Percentiles rank a stretch among this genome's conserved stretches.
phyloP scores from a whole-genome alignment of 1,140 invertebrate species.

The Adelges cooleyi region DNA sequence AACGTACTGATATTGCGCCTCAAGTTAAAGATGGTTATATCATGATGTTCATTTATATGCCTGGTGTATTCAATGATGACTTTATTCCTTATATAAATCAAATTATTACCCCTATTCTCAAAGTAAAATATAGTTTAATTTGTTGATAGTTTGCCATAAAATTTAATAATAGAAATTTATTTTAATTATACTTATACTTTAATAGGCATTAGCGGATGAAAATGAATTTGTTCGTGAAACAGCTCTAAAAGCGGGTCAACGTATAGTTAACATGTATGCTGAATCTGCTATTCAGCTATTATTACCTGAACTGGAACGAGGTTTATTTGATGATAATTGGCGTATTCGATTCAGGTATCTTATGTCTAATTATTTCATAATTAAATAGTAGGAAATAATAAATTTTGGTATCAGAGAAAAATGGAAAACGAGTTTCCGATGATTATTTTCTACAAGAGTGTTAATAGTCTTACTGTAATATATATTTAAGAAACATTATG shows the following conservation, averaged over 20 bases:
- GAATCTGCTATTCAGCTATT: slow-evolving; percentile 89
- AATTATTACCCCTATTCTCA: slow-evolving; percentile 94
- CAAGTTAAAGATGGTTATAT: slow-evolving; percentile 99
- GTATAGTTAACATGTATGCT: slow-evolving; percentile 93
- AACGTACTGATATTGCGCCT: slow-evolving; percentile 85
- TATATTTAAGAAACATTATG: too few species aligned
- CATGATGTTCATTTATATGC: slow-evolving; percentile 99
- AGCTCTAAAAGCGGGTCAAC: slow-evolving; percentile 87
- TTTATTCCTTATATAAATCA: slow-evolving; percentile 94
- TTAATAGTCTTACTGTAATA: too few species aligned
- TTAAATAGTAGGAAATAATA: too few species aligned
- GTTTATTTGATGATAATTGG: slow-evolving; percentile 96
- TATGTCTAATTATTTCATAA: too few species aligned
- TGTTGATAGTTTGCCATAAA: too few species aligned
- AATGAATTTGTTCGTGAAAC: slow-evolving; percentile 98
- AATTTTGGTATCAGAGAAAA: too few species aligned
- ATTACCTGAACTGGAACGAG: slow-evolving; percentile 85
- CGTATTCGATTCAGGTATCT: slow-evolving; percentile 80
- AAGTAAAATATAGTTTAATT: slow-evolving; percentile 41
- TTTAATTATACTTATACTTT: slow-evolving; percentile 30
- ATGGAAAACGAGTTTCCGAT: too few species aligned
- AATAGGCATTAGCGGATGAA: slow-evolving; percentile 89
- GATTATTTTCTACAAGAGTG: too few species aligned
- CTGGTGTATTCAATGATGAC: slow-evolving; percentile 85
- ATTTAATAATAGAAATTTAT: too few species aligned